These are phyloP conservation scores for Marasmarcha lunaedactyla DNA, from an alignment of 2,888 invertebrate species.

Conservation along the genomic window DNA sequence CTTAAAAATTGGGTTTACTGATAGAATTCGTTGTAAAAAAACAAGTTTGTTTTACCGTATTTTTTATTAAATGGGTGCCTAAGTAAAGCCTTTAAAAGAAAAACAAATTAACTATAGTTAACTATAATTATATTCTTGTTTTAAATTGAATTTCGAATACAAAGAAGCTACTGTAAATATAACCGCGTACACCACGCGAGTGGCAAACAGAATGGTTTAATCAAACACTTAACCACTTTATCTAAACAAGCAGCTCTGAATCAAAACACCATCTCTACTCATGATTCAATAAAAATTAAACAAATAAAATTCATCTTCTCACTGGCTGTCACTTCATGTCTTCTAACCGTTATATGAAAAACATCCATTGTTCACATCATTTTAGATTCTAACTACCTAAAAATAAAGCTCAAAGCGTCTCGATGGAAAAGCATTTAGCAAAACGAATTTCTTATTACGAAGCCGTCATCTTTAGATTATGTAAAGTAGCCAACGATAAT, in stretches of 20 bases:
- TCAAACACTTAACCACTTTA: conserved; percentile 2
- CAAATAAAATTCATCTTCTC: conserved; percentile 18
- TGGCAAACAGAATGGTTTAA: background rate
- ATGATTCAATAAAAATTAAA: conserved; percentile 21
- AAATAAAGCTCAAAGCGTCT: background rate
- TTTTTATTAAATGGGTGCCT: no score
- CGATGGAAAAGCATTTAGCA: conserved; percentile 19
- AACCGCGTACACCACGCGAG: no score
- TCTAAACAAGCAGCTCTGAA: conserved; percentile 1
- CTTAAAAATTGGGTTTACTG: no score
- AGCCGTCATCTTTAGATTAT: conserved; percentile 53
- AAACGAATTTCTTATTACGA: conserved; percentile 54
- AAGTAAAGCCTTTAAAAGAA: no score
- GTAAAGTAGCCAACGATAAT: conserved; percentile 47
- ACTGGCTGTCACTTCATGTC: conserved; percentile 14
- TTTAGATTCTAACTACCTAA: background rate
- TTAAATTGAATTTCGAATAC: no score
- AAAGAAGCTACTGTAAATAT: no score
- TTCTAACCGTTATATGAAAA: background rate
- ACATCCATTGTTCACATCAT: background rate
- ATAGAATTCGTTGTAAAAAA: no score
- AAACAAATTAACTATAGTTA: no score
- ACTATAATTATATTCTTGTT: no score
- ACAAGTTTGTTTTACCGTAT: no score
- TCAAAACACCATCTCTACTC: conserved; percentile 14